These are phyloP conservation scores for Acrossocheilus fasciatus DNA, from an alignment of 2,797 vertebrate genomes.

Conservation along the genomic window DNA sequence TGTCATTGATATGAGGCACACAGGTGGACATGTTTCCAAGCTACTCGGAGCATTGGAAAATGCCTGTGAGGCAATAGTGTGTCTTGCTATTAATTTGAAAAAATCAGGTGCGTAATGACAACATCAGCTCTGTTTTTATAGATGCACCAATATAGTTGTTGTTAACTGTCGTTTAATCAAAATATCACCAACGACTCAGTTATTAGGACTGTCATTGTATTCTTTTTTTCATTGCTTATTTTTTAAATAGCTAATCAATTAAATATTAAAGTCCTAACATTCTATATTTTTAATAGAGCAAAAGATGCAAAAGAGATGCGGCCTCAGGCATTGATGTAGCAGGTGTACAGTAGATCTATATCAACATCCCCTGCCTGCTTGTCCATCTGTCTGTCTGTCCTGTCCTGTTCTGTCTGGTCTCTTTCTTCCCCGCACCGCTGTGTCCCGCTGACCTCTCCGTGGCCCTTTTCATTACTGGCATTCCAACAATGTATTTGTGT, in stretches of 20 bases:
- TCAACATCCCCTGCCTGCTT: slow-evolving; percentile 36
- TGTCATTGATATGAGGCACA: slow-evolving; percentile 51
- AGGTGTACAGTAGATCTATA: slow-evolving; percentile 38
- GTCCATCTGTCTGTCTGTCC: slow-evolving; percentile 70
- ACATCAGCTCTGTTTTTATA: neutral
- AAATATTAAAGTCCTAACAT: neutral
- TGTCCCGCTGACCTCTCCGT: slow-evolving; percentile 71
- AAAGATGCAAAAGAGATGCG: neutral
- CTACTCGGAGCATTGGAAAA: neutral
- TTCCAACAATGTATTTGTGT: slow-evolving; percentile 82
- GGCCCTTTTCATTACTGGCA: slow-evolving; percentile 78
- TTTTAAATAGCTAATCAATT: neutral
- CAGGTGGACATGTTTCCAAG: slow-evolving; percentile 47
- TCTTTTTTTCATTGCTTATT: neutral
- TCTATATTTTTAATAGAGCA: neutral
- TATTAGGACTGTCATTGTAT: no score
- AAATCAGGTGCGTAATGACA: neutral
- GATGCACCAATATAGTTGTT: neutral
- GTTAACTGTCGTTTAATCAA: neutral
- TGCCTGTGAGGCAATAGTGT: neutral
- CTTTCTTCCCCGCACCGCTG: slow-evolving; percentile 61
- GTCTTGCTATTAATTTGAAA: neutral
- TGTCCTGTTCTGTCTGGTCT: slow-evolving; percentile 65
- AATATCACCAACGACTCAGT: neutral
- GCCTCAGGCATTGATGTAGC: slow-evolving; percentile 23